Base-by-base conservation (phyloP, 2,113 vertebrate species). In the Struthio camelus region DNA sequence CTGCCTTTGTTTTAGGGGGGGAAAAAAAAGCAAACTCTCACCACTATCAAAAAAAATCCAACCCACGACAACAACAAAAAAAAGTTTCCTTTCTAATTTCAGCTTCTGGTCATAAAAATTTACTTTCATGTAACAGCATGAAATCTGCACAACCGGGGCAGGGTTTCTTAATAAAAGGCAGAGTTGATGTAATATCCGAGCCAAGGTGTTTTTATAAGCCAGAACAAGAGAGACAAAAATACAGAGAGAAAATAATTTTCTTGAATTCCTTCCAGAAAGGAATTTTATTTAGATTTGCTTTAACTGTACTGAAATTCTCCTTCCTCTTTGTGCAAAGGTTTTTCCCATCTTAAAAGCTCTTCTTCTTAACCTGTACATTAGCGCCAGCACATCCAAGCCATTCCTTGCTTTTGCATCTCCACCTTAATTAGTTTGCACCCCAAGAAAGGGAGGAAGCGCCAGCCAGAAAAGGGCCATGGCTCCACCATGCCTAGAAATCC, bases 201-300 rank as follows among this genome's bases (percentile, higher is more conserved):
- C 96, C 95, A 95, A 97, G 93, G 95, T 95, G 96, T 87, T 96
- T 97, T 97, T 80, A 78, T 85, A 93, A 96, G 96, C 96, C 94
- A 95, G 94, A 64, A 95, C 91, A 89, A 97, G 93, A 94, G 84
- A 97, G 96, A 77, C 70, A 97, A 93, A 94, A 94, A 94, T 81
- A 89, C 94, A 94, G 93, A 96, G 94, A 65, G 91, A 97, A 96
- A 95, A 95, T 91, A 97, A 95, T 95, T 97, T 78, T 75, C 93
- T 97, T 97, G 94, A 96, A 67, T 80, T 90, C 85, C 59, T 93
- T 97, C 97, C 97, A 97, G 93, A 93, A 91, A 91, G 59, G 85
- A 94, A 83, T 96, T 95, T 93, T 88, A 83, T 93, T 90, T 90
- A 30, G 76, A 46, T 90, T 94, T 82, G 76, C 75, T 94, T 71